Evolutionary conservation across 2,113 vertebrate genomes (phyloP).

Genomic region (Ranitomeya variabilis): DNA sequence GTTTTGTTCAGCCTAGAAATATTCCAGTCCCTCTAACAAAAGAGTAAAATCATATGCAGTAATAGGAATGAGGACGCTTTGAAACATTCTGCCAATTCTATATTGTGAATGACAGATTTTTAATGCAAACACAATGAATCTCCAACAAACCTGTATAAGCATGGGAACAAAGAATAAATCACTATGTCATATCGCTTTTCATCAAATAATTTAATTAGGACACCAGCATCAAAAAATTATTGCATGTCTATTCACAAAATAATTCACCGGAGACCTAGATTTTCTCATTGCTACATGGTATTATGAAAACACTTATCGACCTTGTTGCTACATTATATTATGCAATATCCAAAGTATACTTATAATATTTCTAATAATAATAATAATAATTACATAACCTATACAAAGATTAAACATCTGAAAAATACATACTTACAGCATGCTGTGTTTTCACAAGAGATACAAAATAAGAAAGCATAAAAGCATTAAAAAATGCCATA

Average conservation of each 20-base stretch:
- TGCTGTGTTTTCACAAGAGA: no score
- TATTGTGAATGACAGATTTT: conserved; percentile 15
- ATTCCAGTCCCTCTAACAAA: conserved; percentile 5
- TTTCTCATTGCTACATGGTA: not conserved
- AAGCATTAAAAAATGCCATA: no score
- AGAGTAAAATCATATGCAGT: not conserved
- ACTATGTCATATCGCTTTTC: not conserved
- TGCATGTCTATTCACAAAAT: not conserved
- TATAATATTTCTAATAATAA: no score
- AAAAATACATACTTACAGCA: no score
- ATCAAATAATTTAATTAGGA: conserved; percentile 33
- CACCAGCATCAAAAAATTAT: not conserved
- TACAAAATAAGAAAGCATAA: no score
- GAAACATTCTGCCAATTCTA: not conserved
- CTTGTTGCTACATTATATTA: not conserved
- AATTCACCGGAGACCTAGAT: not conserved
- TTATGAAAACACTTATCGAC: not conserved
- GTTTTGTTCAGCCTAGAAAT: conserved; percentile 17
- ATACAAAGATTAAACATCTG: no score
- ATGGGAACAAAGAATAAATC: not conserved
- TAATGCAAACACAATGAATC: not conserved
- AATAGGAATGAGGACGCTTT: not conserved
- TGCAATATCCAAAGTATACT: not conserved
- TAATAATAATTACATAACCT: no score
- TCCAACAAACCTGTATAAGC: not conserved